phyloP scores from a whole-genome alignment of 1,140 invertebrate genomes.

The Liolophura sinensis region DNA sequence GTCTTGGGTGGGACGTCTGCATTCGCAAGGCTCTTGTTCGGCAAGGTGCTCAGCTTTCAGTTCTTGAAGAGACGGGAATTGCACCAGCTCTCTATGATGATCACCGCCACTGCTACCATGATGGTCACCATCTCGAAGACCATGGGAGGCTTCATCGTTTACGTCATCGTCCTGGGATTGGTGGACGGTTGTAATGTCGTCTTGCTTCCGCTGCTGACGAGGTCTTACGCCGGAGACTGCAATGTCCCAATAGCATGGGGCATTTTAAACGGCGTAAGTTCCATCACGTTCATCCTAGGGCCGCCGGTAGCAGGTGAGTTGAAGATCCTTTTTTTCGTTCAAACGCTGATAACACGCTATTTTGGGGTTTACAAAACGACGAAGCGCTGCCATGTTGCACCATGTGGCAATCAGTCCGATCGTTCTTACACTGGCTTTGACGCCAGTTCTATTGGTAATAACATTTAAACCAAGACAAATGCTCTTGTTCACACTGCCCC shows the following conservation, averaged over 20 bases:
- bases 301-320: slow-evolving; percentile 41
- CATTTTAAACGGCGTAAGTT: slow-evolving; percentile 35
- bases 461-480: no score
- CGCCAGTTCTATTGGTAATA: no score
- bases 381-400: no score
- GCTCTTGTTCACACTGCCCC: no score
- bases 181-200: slow-evolving; percentile 48
- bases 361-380: no score
- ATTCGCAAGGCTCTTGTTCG: slow-evolving; percentile 36
- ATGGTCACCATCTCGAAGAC: slow-evolving; percentile 33
- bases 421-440: no score
- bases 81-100: slow-evolving; percentile 41
- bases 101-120: slow-evolving; percentile 39
- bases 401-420: no score
- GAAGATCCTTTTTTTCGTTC: no score
- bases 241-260: slow-evolving; percentile 43
- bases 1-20: slow-evolving; percentile 36
- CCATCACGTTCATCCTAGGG: slow-evolving; percentile 43
- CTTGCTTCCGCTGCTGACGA: slow-evolving; percentile 39
- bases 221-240: slow-evolving; percentile 29
- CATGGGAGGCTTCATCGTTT: slow-evolving; percentile 27
- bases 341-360: no score
- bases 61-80: slow-evolving; percentile 38
- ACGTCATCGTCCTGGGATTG: slow-evolving; percentile 35
- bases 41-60: slow-evolving; percentile 32